Conservation (phyloP, 2,888 invertebrate genomes). For the Drosophila emarginata region DNA sequence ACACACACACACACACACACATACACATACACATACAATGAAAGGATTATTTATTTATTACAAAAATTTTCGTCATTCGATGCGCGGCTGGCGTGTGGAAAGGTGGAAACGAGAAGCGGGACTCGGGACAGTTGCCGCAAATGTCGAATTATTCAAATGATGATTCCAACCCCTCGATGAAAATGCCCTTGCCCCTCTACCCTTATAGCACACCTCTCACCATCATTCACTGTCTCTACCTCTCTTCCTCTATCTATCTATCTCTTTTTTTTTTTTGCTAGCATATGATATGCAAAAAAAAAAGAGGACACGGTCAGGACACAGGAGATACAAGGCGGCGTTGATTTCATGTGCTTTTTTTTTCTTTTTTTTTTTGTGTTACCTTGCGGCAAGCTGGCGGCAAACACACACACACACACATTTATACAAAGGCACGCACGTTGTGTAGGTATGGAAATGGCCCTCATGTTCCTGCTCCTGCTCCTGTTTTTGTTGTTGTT, state of each 20-base stretch:
- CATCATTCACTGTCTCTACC: neutral
- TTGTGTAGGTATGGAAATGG: constrained; percentile 45
- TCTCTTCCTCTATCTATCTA: constrained; percentile 21
- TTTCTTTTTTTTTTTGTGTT: constrained; percentile 38
- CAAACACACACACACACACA: constrained; percentile 49
- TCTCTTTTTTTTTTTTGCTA: constrained; percentile 28
- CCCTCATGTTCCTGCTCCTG: constrained; percentile 41
- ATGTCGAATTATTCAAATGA: constrained; percentile 76
- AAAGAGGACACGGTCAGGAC: constrained; percentile 50
- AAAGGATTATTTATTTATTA: constrained; percentile 75
- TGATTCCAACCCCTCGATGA: constrained; percentile 68
- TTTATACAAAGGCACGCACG: constrained; percentile 22
- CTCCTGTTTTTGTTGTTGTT: constrained; percentile 24
- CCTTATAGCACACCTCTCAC: neutral
- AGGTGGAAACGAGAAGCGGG: constrained; percentile 55
- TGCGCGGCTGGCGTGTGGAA: constrained; percentile 73
- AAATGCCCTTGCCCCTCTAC: constrained; percentile 27
- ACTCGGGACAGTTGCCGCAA: constrained; percentile 62
- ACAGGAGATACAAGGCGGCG: constrained; percentile 33
- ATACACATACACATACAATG: constrained; percentile 24
- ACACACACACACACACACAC: constrained; percentile 9
- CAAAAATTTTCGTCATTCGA: constrained; percentile 76
- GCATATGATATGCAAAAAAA: constrained; percentile 66
- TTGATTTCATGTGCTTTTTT: constrained; percentile 45
- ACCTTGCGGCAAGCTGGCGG: constrained; percentile 73